A percentile compares a stretch with the other conserved stretches of the same genome.
These are phyloP conservation scores for Penaeus chinensis DNA, from an alignment of 1,140 invertebrate genomes.

Conservation along the genomic window DNA sequence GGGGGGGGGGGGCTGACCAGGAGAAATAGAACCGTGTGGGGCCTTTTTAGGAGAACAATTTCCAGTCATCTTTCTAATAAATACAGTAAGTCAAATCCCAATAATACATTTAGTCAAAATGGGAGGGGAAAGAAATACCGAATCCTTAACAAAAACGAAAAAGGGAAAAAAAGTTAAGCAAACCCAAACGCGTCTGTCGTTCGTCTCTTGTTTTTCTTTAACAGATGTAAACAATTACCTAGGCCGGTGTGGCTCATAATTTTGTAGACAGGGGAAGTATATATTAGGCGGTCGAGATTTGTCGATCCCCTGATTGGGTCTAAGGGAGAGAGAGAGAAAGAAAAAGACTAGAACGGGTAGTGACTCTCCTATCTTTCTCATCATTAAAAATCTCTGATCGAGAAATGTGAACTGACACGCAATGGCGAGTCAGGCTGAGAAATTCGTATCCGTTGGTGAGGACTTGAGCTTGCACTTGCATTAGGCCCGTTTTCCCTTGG, in stretches of 20 bases:
- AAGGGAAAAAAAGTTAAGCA: no score
- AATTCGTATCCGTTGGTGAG: slow-evolving; percentile 2
- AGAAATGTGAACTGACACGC: background rate
- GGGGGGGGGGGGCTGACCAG: background rate
- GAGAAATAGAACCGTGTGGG: no score
- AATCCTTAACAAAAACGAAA: no score
- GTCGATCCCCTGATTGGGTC: slow-evolving; percentile 38
- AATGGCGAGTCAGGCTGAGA: background rate
- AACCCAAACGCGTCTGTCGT: background rate
- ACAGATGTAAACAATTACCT: slow-evolving; percentile 57
- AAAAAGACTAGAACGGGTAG: background rate
- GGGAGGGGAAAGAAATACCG: no score
- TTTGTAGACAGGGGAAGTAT: slow-evolving; percentile 59
- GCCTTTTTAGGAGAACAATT: no score
- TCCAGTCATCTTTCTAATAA: no score
- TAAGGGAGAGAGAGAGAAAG: slow-evolving; percentile 38
- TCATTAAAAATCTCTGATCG: background rate
- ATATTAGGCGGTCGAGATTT: slow-evolving; percentile 59
- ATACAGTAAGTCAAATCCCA: no score
- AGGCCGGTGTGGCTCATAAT: slow-evolving; percentile 60
- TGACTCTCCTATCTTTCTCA: background rate
- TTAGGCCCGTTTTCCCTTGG: background rate
- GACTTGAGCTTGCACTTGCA: background rate
- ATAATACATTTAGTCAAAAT: no score
- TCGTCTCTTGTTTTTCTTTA: background rate